Evolutionary conservation across 2,888 invertebrate species (phyloP).

Genomic region (Balanococcus diminutus): DNA sequence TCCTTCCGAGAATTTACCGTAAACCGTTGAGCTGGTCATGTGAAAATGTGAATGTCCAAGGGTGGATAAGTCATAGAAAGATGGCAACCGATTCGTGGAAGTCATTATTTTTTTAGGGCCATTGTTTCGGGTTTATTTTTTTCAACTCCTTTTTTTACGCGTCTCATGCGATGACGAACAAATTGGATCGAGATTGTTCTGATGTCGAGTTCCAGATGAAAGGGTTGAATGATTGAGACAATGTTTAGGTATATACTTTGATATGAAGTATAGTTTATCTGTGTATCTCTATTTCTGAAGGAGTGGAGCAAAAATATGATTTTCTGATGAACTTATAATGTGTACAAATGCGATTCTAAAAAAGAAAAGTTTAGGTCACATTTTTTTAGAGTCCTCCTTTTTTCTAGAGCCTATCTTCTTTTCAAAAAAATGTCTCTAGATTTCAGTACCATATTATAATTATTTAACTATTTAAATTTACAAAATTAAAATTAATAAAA

Average conservation of each 20-base stretch:
- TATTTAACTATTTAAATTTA: too few relatives aligned
- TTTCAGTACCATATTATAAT: too few relatives aligned
- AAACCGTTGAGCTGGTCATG: conserved; percentile 19
- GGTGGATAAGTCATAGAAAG: background rate
- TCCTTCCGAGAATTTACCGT: background rate
- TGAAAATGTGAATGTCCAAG: conserved; percentile 46
- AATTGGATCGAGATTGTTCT: background rate
- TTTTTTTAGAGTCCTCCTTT: too few relatives aligned
- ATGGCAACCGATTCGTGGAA: background rate
- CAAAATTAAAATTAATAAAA: too few relatives aligned
- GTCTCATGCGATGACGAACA: background rate
- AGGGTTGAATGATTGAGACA: background rate
- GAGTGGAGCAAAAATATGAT: background rate
- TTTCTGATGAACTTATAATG: too few relatives aligned
- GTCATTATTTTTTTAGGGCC: background rate
- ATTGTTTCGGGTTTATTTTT: background rate
- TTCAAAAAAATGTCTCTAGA: too few relatives aligned
- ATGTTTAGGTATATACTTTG: background rate
- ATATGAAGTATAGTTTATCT: background rate
- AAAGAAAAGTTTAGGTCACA: too few relatives aligned
- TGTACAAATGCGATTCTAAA: too few relatives aligned
- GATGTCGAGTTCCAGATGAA: background rate
- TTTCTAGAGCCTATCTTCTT: too few relatives aligned
- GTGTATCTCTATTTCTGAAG: too few relatives aligned
- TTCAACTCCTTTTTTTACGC: background rate